phyloP scores from a whole-genome alignment of 2,113 vertebrate genomes.

The Gopherus flavomarginatus region DNA sequence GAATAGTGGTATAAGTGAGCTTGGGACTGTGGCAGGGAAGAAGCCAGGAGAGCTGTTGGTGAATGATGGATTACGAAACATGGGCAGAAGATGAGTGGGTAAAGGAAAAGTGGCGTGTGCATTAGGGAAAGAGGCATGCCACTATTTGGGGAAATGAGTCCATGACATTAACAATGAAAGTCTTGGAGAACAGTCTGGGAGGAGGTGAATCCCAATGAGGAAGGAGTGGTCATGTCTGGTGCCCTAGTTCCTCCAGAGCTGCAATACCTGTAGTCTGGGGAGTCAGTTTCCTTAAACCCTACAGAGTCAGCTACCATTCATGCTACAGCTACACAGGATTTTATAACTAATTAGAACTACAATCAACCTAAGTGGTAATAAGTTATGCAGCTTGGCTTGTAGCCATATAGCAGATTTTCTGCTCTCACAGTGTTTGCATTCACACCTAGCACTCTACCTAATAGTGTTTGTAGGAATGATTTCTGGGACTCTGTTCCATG shows the following conservation, averaged over 20 bases:
- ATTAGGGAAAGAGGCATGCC: fast-evolving
- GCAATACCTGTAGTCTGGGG: fast-evolving
- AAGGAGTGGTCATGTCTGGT: too few species aligned
- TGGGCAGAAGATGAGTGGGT: not conserved
- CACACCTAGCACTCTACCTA: not conserved
- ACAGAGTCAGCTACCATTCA: fast-evolving
- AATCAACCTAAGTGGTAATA: not conserved
- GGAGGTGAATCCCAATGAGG: too few species aligned
- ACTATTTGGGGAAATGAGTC: not conserved
- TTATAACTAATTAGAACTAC: not conserved
- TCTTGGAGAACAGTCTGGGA: not conserved
- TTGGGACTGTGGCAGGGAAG: not conserved
- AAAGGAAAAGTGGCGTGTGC: not conserved
- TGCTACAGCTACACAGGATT: not conserved
- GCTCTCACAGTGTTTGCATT: not conserved
- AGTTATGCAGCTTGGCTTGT: not conserved
- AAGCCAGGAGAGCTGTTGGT: not conserved
- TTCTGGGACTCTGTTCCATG: not conserved
- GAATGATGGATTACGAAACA: not conserved
- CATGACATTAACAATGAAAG: not conserved
- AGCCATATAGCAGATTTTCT: not conserved
- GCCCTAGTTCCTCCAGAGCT: not conserved
- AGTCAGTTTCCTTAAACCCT: fast-evolving
- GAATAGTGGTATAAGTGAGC: not conserved
- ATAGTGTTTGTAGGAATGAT: not conserved